phyloP scores from a whole-genome alignment of 2,113 vertebrate genomes.

The Brienomyrus longianalis region DNA sequence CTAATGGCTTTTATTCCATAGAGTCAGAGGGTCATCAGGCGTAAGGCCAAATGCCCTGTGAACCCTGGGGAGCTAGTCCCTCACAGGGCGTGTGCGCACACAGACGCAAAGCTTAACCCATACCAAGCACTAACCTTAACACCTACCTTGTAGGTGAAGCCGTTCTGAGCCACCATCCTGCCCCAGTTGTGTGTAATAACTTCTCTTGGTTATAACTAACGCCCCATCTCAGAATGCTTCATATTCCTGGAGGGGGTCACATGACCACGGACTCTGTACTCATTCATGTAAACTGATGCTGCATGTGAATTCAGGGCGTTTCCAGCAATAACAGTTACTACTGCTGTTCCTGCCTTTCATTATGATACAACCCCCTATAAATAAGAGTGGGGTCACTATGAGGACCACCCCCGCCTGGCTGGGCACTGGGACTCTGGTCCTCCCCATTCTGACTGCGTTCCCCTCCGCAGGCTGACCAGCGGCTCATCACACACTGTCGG shows the following conservation, averaged over 20 bases:
- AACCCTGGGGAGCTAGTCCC: too few relatives aligned
- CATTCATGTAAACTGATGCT: not conserved
- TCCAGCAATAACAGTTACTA: not conserved
- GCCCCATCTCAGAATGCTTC: not conserved
- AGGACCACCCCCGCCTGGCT: not conserved
- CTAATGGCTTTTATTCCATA: too few relatives aligned
- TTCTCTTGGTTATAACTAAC: too few relatives aligned
- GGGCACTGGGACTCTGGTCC: not conserved
- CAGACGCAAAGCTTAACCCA: too few relatives aligned
- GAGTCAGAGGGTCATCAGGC: not conserved
- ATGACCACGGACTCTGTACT: not conserved
- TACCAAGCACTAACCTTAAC: not conserved
- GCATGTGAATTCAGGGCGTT: not conserved
- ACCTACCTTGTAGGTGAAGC: not conserved
- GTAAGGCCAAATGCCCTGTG: not conserved
- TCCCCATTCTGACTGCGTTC: not conserved
- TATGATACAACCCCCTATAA: not conserved
- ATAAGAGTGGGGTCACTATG: not conserved
- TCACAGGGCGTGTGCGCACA: too few relatives aligned
- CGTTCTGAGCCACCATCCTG: not conserved
- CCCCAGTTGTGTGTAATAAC: not conserved
- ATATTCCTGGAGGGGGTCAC: not conserved
- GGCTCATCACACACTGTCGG: conserved; percentile 71
- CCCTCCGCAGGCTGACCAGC: conserved; percentile 70
- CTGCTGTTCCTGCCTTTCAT: not conserved